Base-by-base conservation (phyloP, 2,113 vertebrate species). In the Buteo buteo region DNA sequence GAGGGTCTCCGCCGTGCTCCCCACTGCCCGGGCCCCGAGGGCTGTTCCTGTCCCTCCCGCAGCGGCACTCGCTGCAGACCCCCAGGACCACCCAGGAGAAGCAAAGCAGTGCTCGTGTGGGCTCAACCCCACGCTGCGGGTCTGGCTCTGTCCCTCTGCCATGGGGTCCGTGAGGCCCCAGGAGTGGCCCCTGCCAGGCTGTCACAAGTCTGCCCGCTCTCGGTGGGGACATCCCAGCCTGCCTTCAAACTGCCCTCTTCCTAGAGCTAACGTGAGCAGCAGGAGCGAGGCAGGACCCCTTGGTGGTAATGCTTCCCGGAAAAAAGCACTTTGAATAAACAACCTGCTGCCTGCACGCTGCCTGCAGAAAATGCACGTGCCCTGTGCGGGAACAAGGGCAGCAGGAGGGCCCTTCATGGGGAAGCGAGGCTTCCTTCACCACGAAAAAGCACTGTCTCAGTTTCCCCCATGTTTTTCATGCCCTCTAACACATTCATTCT, bases 401-500 rank as follows among this genome's bases (percentile, higher is more conserved):
- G 67, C 85, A 84, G 94, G 92, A 98, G 91, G 74, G 59, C 45
- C 78, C 76, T 94, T 83, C 11, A 1, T 32, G 38, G 55, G n/a
- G 55, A 69, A 62, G 31, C 2, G 3, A 89, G 94, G 80, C 76
- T 96, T 97, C 70, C 89, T 89, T 82, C 13, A 1, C 54, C 21
- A 36, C 21, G 25, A 80, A 80, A 57, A 69, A 78, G 29, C 67
- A 50, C 47, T 62, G 20, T 76, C 42, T 90, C 78, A 5, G 40
- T 94, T 90, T 86, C 34, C 57, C 74, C 74, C 78, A 5, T 59
- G 42, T 85, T 97, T 95, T 95, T 94, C 54, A 50, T 93, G 71
- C 86, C 93, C 96, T 93, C 88, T 94, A 97, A 66, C 59, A 91
- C 72, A 84, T 79, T 81, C 88, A 38, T 94, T 94, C 55, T 96